Evolutionary conservation across 2,113 vertebrate genomes (phyloP), one percentile per base, ranked within the genome.

Genomic region (Pseudorasbora parva): DNA sequence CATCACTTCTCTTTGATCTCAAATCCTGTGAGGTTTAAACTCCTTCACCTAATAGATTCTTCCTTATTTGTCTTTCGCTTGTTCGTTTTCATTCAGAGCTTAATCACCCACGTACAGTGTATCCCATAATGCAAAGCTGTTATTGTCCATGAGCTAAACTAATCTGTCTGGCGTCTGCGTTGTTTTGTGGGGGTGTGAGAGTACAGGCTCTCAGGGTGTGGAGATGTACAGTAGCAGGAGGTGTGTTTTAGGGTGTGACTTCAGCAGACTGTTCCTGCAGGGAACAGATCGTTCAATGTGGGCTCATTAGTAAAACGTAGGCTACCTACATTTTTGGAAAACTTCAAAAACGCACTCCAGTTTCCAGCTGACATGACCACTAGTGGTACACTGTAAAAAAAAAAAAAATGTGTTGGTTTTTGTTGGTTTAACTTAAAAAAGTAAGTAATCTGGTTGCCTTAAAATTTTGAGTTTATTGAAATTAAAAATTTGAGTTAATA

Each of bases 101-200:
- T 69, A 71, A 51, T 23, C 27, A 41, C 47, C 64, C 27, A 41
- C 47, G 12, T 81, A 71, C 47, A 30, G 17, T 7, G 64, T 23
- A 71, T 81, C 47, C 21, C 64, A 69, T 77, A 54, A 81, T 69
- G 33, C 30, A 7, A 27, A 56, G 64, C 64, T 41, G 25, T 68
- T 69, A 69, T 68, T 69, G 64, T 81, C 27, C 27, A 51, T 81
- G 71, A 81, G 14, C 79, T 81, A 71, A 56, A 5, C 27, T 81
- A 81, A 81, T 81, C 79, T 81, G 45, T 30, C 45, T 81, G 79
- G 79, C 62, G 79, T 81, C 79, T 68, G 47, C 37, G 62, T 23
- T 69, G 27, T 79, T 60, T 54, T 51, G 17, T 51, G 47, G 54
- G 33, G 56, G 66, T 71, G 74, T 51, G 76, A 25, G 66, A 69